Evolutionary conservation across 1,140 invertebrate species (phyloP).

Genomic region (Drosophila ercepeae): DNA sequence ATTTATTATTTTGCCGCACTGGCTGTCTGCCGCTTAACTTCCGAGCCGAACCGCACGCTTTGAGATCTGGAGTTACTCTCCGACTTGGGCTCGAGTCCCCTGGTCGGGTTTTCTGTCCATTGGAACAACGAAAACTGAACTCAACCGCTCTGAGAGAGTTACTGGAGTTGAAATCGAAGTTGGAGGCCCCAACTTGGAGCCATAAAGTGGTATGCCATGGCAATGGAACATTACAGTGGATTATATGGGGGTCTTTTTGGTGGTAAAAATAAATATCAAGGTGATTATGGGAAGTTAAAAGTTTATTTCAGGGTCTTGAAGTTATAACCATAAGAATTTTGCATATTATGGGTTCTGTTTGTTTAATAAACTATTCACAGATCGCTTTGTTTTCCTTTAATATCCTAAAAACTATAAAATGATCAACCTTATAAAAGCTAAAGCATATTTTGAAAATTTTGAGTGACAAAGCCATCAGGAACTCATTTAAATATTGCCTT

Average conservation of each 20-base stretch:
- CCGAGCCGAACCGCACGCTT: slow-evolving; percentile 51
- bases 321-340: background rate
- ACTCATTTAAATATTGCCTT: no score
- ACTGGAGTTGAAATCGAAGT: slow-evolving; percentile 65
- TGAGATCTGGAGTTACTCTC: slow-evolving; percentile 73
- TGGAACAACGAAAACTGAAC: background rate
- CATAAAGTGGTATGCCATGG: slow-evolving; percentile 47
- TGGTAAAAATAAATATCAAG: background rate
- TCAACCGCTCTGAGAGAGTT: slow-evolving; percentile 7
- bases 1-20: slow-evolving; percentile 19
- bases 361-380: no score
- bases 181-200: slow-evolving; percentile 21
- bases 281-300: background rate
- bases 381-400: no score
- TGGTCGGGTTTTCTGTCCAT: background rate
- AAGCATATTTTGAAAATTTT: no score
- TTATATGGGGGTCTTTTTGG: no score
- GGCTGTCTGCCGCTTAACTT: slow-evolving; percentile 1
- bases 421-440: no score
- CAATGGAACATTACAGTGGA: slow-evolving; percentile 33
- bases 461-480: no score
- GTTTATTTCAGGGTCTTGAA: background rate
- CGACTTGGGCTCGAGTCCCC: background rate
- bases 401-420: no score
- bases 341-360: no score